Base-by-base conservation (phyloP, 2,113 vertebrate genomes). In the Colossoma macropomum region DNA sequence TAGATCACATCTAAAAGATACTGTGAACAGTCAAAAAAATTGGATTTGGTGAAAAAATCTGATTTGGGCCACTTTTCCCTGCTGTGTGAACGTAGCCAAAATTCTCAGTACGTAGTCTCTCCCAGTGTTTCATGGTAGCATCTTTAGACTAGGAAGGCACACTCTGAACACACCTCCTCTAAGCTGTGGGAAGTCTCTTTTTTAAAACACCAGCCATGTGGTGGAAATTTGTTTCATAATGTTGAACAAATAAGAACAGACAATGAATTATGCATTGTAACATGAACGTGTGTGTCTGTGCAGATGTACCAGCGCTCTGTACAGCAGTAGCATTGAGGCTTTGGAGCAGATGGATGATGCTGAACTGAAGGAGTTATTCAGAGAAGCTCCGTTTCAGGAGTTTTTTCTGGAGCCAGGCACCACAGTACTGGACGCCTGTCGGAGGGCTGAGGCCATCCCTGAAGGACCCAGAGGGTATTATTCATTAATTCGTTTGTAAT, bases 341-440 rank as follows among this genome's bases (percentile, higher is more conserved):
- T 63, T 99, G 88, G 96, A 97, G 86, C 90, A 93, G 68, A 97
- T 99, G 97, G 96, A 95, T 77, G 97, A 99, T 32, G 88, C 93
- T 59, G 97, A 99, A 86, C 91, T 99, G 73, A 92, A 96, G 90
- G 97, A 98, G 81, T 92, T 99, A 28, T 98, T 98, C 89, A 94
- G 75, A 85, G 97, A 96, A 91, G 95, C 97, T 82, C 89, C 97
- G 0, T 99, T 96, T 92, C 92, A 95, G 19, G 97, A 99, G 92
- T 48, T 96, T 82, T 84, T 98, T 86, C 89, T 97, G 81, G 98
- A 99, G 77, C 96, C 97, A 0, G 98, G 97, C 30, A 97, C 94
- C 84, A 95, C 89, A 0, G 93, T 99, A 75, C 91, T 99, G 4
- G 96, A 98, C 13, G 89, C 95, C 16, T 99, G 97, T 82, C 95